Conservation (phyloP, 2,113 vertebrate species). For the Proterorhinus semilunaris region DNA sequence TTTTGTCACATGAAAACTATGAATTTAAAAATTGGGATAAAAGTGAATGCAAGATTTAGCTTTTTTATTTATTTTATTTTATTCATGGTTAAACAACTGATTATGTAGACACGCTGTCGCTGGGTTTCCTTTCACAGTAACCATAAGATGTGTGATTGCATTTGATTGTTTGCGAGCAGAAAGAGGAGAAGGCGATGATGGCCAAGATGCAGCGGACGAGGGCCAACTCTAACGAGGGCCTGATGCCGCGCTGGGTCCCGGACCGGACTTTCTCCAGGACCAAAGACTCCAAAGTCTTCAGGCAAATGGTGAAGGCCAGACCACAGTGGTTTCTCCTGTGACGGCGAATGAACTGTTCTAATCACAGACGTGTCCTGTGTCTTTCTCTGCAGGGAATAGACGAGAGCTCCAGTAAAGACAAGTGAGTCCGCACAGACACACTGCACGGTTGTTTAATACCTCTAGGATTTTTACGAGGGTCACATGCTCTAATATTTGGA, state of each 20-base stretch:
- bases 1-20: no score
- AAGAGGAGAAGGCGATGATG: slow-evolving; percentile 96
- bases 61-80: not conserved
- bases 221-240: slow-evolving; percentile 87
- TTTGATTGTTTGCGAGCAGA: slow-evolving; percentile 73
- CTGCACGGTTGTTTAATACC: no score
- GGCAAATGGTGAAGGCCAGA: slow-evolving; percentile 89
- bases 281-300: slow-evolving; percentile 96
- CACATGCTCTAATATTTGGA: no score
- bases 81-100: no score
- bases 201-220: slow-evolving; percentile 90
- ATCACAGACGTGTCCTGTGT: slow-evolving; percentile 14
- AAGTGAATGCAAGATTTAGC: not conserved
- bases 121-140: no score
- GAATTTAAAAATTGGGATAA: not conserved
- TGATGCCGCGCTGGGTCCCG: slow-evolving; percentile 91
- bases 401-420: slow-evolving; percentile 91
- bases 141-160: not conserved
- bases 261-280: slow-evolving; percentile 90
- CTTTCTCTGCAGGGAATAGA: slow-evolving; percentile 72
- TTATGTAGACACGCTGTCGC: no score
- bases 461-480: no score
- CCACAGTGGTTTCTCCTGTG: not conserved
- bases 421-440: slow-evolving; percentile 78
- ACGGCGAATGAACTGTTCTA: not conserved